These are phyloP conservation scores for Petrocephalus microphthalmus DNA, from an alignment of 2,113 vertebrate species.

Conservation along the genomic window DNA sequence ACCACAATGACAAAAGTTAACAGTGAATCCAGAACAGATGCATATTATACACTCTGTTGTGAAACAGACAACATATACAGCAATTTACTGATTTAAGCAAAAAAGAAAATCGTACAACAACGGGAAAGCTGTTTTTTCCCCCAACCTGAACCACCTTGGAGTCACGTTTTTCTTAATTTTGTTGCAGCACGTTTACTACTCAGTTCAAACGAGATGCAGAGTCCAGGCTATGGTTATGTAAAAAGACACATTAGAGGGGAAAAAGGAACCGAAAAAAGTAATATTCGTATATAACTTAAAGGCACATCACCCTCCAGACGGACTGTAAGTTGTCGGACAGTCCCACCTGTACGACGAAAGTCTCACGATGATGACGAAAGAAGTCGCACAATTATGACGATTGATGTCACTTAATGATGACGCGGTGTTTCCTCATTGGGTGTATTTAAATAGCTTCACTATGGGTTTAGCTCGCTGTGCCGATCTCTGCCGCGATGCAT, in stretches of 20 bases:
- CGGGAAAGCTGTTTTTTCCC: not conserved
- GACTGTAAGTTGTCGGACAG: not conserved
- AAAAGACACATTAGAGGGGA: not conserved
- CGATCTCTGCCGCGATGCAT: not conserved
- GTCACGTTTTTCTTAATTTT: not conserved
- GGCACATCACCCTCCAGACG: not conserved
- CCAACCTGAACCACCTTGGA: not conserved
- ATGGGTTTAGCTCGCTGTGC: not conserved
- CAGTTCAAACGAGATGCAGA: not conserved
- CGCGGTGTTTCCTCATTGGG: not conserved
- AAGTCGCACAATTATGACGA: not conserved
- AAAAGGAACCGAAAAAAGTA: not conserved
- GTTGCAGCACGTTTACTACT: not conserved
- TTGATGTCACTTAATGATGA: not conserved
- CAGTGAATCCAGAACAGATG: not conserved
- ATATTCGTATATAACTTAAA: not conserved
- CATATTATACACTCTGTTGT: not conserved
- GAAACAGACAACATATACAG: not conserved
- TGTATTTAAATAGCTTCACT: not conserved
- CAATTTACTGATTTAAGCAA: not conserved
- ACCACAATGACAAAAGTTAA: conserved; percentile 1
- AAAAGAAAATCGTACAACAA: not conserved
- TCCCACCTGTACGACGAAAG: not conserved
- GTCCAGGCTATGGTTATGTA: not conserved
- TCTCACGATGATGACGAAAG: conserved; percentile 14